A percentile compares a stretch with the other conserved stretches of the same genome.
Conservation (phyloP, 2,113 vertebrate species). For the Syrrhaptes paradoxus region DNA sequence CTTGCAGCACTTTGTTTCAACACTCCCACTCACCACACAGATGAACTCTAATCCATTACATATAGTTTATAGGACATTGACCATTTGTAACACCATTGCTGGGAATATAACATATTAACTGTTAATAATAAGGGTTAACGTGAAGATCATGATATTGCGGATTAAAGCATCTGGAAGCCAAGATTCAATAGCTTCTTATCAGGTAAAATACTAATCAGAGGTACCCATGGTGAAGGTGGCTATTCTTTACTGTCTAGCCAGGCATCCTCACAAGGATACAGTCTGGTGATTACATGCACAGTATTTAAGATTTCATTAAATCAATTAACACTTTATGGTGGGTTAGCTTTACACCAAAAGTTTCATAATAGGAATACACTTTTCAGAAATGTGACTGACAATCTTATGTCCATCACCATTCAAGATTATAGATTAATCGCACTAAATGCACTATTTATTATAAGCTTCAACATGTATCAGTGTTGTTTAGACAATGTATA, state of each 20-base stretch:
- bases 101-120: neutral
- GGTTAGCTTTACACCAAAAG: neutral
- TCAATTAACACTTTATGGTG: neutral
- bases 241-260: neutral
- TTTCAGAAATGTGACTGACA: neutral
- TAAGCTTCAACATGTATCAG: neutral
- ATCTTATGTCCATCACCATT: neutral
- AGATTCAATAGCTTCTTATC: neutral
- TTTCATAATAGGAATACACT: neutral
- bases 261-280: neutral
- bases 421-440: constrained; percentile 8
- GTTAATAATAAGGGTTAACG: neutral
- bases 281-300: neutral
- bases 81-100: neutral
- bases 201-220: neutral
- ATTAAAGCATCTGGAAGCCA: neutral
- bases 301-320: neutral
- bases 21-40: neutral
- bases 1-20: neutral
- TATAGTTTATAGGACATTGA: neutral
- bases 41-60: neutral
- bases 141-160: neutral
- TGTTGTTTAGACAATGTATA: neutral
- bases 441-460: constrained; percentile 38
- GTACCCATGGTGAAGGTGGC: neutral